phyloP scores from a whole-genome alignment of 37 sponge, comb jelly and placozoan genomes.

The Halichondria panicea region DNA sequence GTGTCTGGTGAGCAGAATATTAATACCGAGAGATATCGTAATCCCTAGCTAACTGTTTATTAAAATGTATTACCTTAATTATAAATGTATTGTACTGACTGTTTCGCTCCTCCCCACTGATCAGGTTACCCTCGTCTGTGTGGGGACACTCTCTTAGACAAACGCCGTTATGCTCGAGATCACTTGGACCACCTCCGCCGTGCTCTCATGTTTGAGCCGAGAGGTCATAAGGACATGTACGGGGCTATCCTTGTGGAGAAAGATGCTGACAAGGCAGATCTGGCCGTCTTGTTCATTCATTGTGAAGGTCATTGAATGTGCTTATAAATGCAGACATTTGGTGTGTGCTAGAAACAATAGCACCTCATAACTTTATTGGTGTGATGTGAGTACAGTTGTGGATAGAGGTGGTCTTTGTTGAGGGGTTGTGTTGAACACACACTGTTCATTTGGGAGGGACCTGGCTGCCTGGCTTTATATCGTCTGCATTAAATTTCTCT shows the following conservation, averaged over 20 bases:
- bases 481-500: too few species aligned
- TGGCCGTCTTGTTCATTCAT: conserved; percentile 86
- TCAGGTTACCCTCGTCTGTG: conserved; percentile 66
- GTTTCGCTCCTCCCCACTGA: neutral
- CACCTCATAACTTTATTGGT: too few species aligned
- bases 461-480: too few species aligned
- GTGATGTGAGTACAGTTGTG: neutral
- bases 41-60: too few species aligned
- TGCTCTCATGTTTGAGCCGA: conserved; percentile 75
- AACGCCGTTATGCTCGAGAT: conserved; percentile 51
- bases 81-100: too few species aligned
- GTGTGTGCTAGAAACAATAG: neutral
- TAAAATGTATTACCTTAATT: too few species aligned
- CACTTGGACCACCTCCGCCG: conserved; percentile 66
- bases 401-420: neutral
- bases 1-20: conserved; percentile 13
- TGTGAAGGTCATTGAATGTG: conserved; percentile 58
- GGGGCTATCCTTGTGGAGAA: conserved; percentile 67
- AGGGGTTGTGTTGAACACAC: too few species aligned
- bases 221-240: conserved; percentile 84
- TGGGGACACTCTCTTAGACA: conserved; percentile 74
- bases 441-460: too few species aligned
- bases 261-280: conserved; percentile 70
- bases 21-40: neutral
- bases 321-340: neutral